Evolutionary conservation across 2,888 invertebrate genomes (phyloP), one percentile per base, ranked within the genome.

Genomic region (Tachina fera): DNA sequence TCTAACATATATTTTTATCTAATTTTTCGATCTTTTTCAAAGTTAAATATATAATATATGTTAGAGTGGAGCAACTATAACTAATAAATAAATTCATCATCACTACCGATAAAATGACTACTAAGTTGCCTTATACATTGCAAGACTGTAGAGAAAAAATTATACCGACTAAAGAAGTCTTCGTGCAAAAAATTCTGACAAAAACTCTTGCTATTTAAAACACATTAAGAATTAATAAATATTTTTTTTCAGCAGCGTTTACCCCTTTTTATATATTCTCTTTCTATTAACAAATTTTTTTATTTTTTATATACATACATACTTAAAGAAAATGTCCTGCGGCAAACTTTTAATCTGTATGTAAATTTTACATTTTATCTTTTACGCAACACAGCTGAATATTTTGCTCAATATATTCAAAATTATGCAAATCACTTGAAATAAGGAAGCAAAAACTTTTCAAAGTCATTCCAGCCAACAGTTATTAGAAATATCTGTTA

Each of bases 401-500:
- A 53, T 75, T 51, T 70, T 80, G 22, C 16, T 49, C 49, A 45
- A 13, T 45, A 19, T 45, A 31, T 14, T 76, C 61, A 67, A 71
- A 82, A 61, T 85, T 82, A 85, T 85, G 85, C 82, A 85, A 85
- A 85, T 82, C 74, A 82, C 75, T 85, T 75, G 47, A 80, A 76
- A 71, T 58, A 51, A 3, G 49, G 49, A 72, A 56, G 80, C 11
- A 60, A 67, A 58, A 82, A 70, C 39, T 61, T 79, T 71, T 45
- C 70, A 63, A 71, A 79, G 78, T 79, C 71, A 58, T 65, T 19
- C 58, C 65, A 56, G 65, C 72, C 71, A 74, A 53, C 47, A 83
- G 77, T 83, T 68, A 77, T 77, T 53, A 68, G n/a, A 74, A 83
- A 79, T 75, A 84, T 79, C 74, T 75, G 63, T 79, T 74, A 67